Evolutionary conservation across 1,140 invertebrate species (phyloP).

Genomic region (Drosophila baimaii): DNA sequence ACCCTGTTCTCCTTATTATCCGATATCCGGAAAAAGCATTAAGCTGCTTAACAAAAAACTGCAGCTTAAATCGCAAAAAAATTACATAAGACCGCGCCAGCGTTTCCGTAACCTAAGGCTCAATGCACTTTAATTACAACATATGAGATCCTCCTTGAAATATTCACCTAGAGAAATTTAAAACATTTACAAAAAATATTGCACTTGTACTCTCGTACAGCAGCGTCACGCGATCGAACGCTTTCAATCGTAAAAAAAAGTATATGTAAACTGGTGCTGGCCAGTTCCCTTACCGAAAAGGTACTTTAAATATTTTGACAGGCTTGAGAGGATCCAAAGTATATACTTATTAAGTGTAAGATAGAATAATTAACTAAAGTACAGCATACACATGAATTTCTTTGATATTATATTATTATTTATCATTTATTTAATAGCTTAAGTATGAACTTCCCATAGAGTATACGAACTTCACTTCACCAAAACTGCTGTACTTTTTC

Average conservation of each 20-base stretch:
- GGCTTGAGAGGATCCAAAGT: not conserved
- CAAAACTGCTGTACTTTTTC: not conserved
- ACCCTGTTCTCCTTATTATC: slow-evolving; percentile 18
- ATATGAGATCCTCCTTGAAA: slow-evolving; percentile 20
- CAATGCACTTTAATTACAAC: slow-evolving; percentile 42
- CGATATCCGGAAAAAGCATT: slow-evolving; percentile 15
- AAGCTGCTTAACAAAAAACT: not conserved
- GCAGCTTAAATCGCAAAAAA: slow-evolving; percentile 4
- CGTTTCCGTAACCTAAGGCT: slow-evolving; percentile 32
- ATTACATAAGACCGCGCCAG: slow-evolving; percentile 27
- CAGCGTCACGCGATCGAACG: slow-evolving; percentile 34
- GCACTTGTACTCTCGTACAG: slow-evolving; percentile 14
- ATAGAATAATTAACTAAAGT: not conserved
- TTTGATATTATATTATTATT: not conserved
- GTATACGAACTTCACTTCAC: slow-evolving; percentile 2
- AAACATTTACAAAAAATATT: slow-evolving; percentile 39
- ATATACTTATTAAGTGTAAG: not conserved
- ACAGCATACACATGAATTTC: no score
- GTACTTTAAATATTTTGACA: not conserved
- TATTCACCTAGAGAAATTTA: slow-evolving; percentile 49
- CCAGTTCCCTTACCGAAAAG: not conserved
- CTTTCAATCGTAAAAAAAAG: slow-evolving; percentile 44
- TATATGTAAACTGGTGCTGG: slow-evolving; percentile 4
- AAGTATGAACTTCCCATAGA: not conserved
- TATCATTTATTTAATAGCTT: not conserved